Evolutionary conservation across 2,888 invertebrate species (phyloP).

Genomic region (Phaonia tiefii): DNA sequence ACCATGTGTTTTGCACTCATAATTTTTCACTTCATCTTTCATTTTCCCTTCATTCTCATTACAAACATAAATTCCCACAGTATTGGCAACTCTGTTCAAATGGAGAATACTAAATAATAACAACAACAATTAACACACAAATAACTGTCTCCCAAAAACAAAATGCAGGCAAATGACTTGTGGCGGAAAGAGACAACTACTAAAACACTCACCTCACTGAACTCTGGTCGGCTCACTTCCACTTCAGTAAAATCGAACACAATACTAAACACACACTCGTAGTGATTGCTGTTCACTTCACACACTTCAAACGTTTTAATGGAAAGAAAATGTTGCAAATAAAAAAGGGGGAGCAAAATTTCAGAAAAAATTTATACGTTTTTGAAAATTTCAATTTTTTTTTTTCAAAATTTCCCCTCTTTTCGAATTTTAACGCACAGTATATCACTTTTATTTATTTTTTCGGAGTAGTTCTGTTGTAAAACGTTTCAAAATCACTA

Average conservation of each 20-base stretch:
- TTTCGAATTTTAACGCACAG: not conserved
- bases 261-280: constrained; percentile 38
- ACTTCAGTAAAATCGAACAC: constrained; percentile 45
- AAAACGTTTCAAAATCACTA: not conserved
- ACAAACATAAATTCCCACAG: not conserved
- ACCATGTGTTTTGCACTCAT: too few species aligned
- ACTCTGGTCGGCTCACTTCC: constrained; percentile 45
- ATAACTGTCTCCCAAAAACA: constrained; percentile 40
- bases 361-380: too few species aligned
- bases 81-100: constrained; percentile 58
- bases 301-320: constrained; percentile 53
- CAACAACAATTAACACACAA: constrained; percentile 43
- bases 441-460: constrained; percentile 27
- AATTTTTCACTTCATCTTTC: not conserved
- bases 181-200: constrained; percentile 45
- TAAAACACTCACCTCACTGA: constrained; percentile 30
- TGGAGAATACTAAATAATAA: constrained; percentile 55
- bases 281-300: constrained; percentile 36
- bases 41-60: not conserved
- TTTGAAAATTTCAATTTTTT: constrained; percentile 31
- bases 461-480: not conserved
- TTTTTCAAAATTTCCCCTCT: constrained; percentile 27
- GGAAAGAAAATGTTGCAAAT: constrained; percentile 56
- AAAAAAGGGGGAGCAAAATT: constrained; percentile 42
- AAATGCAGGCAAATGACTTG: constrained; percentile 26